Evolutionary conservation across 1,140 invertebrate genomes (phyloP), one percentile per base, ranked within the genome.

Genomic region (Macrocentrus cingulum): DNA sequence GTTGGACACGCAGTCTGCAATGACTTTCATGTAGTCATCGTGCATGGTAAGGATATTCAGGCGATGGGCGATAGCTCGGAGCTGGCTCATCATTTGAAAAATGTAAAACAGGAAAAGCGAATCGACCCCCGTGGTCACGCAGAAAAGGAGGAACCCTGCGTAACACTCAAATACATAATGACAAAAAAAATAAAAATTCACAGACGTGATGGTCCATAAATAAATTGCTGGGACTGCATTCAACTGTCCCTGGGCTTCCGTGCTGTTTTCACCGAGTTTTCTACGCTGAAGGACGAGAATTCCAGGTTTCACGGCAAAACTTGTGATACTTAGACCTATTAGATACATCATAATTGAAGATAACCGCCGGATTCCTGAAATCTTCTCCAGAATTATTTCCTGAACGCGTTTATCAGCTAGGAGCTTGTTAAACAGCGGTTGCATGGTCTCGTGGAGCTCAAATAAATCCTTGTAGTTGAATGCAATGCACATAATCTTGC

Each of bases 91-190:
- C 5, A 69, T 62, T 46, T 70, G 68, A 18, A 69, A 63, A 20
- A 64, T 39, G n/a, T 63, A 62, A 13, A 65, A 37, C 2, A 60
- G 57, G 13, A 65, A 71, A 2, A 62, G 19, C 7, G 50, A 37
- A 20, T 72, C 70, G 1, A 63, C 66, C 5, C 66, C 61, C 4
- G 11, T n/a, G 1, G 63, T 66, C 6, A 64, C 25, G 13, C 8
- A 52, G 36, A 56, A 49, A 6, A 63, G 6, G 9, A 32, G 46
- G n/a, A 52, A 52, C n/a, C 11, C 9, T 15, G 39, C 11, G 36
- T 15, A 39, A 39, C 3, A 8, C 19, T 67, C 62, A 7, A 62
- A 54, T 1, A 37, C 9, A 9, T 52, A 69, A 32, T 64, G 51
- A 8, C 45, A 8, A 20, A 56, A 37, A 18, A 66, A 66, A 8